Base-by-base conservation (phyloP, 2,113 vertebrate species). In the Muscicapa adusta region DNA sequence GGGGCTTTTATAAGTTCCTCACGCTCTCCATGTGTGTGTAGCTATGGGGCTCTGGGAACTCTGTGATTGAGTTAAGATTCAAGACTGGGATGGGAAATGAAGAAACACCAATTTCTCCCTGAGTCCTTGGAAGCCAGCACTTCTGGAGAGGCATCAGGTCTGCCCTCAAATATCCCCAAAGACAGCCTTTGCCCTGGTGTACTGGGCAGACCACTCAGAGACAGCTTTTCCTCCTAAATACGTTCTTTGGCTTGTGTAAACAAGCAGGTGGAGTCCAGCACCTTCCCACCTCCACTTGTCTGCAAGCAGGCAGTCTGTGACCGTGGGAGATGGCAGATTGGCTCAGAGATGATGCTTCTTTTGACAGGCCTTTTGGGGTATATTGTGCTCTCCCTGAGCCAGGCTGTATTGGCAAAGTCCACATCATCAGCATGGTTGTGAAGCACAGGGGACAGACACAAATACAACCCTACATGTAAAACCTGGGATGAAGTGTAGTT, bases 21-120 rank as follows among this genome's bases (percentile, higher is more conserved):
- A 29, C 6, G 4, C 24, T 73, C 40, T 33, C 40, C 1, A 0
- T 12, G 14, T 42, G 15, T 0, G 0, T 66, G 58, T 45, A 53
- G 5, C 14, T 70, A 2, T 34, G 29, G 50, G 76, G 54, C 68
- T 81, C 77, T 20, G 15, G 68, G 47, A 61, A 36, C 26, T 19
- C 33, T 33, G 23, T 54, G 33, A 33, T 23, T 29, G 20, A 72
- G 31, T 58, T 25, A 65, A 66, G n/a, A 40, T 42, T 54, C 58
- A 61, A 24, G 51, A 86, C 9, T 61, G 31, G 20, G 19, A 45
- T 33, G 25, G 22, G 31, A 89, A 89, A 83, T 43, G 8, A 76
- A 67, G 40, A 68, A 70, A 61, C 7, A 34, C 24, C 28, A 36
- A 61, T 40, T 66, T 57, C 56, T 57, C 12, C 29, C 6, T 5